These are phyloP conservation scores for Oreochromis aureus DNA, from an alignment of 2,113 vertebrate genomes.

Conservation along the genomic window DNA sequence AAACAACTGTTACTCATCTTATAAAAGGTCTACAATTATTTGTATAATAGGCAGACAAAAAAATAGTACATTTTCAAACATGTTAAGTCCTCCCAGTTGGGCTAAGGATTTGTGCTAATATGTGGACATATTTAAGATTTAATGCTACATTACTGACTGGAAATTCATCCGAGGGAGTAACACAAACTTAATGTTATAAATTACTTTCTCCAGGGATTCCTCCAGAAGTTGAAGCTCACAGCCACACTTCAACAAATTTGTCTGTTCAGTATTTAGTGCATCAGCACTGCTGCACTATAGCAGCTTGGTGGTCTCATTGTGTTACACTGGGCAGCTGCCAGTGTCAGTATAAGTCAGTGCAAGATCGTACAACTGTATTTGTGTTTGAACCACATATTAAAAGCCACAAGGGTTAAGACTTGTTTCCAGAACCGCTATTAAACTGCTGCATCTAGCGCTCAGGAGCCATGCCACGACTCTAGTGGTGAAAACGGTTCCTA, in stretches of 20 bases:
- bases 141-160: background rate
- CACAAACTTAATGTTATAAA: background rate
- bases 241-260: background rate
- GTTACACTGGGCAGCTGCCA: constrained; percentile 28
- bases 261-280: background rate
- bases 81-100: background rate
- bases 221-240: background rate
- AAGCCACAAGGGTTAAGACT: constrained; percentile 4
- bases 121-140: background rate
- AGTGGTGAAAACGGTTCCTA: background rate
- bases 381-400: constrained; percentile 34
- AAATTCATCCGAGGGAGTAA: background rate
- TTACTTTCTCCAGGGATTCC: background rate
- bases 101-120: background rate
- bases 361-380: constrained; percentile 23
- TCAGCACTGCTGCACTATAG: background rate
- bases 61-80: background rate
- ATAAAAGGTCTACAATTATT: background rate
- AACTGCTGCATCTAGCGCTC: background rate
- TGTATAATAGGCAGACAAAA: accelerated
- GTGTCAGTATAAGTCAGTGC: background rate
- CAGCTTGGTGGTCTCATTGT: background rate
- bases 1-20: background rate
- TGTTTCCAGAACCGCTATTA: constrained; percentile 1
- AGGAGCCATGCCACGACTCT: background rate